A percentile compares a stretch with the other conserved stretches of the same genome.
Conservation (phyloP, 2,888 invertebrate species). For the Spatulosminthurus flaviceps region DNA sequence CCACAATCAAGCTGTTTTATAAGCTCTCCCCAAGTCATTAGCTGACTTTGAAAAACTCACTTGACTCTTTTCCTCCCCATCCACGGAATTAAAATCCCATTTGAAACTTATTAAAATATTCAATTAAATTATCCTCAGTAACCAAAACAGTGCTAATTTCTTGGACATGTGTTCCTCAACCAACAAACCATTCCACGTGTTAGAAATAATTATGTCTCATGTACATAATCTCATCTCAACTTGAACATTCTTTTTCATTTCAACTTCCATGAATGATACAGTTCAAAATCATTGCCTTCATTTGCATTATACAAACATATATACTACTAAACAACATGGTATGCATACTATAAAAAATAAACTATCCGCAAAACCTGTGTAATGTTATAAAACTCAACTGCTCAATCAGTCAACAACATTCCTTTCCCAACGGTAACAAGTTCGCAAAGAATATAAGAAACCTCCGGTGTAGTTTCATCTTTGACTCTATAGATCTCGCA, state of each 20-base stretch:
- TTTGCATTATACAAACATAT: no score
- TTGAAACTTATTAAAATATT: constrained; percentile 8
- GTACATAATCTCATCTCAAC: background rate
- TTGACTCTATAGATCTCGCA: constrained; percentile 61
- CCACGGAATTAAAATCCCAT: background rate
- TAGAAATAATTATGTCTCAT: background rate
- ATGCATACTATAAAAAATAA: no score
- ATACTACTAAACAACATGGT: no score
- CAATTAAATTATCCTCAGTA: constrained; percentile 24
- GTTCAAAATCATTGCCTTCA: no score
- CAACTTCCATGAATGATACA: no score
- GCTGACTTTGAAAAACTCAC: background rate
- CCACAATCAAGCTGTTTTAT: constrained; percentile 39
- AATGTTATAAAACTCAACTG: background rate
- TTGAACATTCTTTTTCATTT: background rate
- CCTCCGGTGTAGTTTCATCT: constrained; percentile 52
- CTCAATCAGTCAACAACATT: constrained; percentile 11
- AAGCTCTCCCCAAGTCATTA: constrained; percentile 23
- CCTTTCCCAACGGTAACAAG: constrained; percentile 26
- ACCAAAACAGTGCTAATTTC: constrained; percentile 28
- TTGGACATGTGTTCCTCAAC: background rate
- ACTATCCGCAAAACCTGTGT: background rate
- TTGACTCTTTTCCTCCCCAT: background rate
- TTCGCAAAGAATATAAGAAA: constrained; percentile 23
- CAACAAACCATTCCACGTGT: constrained; percentile 16